phyloP scores from a whole-genome alignment of 2,888 invertebrate species.

The Drosophila nigritarsus region DNA sequence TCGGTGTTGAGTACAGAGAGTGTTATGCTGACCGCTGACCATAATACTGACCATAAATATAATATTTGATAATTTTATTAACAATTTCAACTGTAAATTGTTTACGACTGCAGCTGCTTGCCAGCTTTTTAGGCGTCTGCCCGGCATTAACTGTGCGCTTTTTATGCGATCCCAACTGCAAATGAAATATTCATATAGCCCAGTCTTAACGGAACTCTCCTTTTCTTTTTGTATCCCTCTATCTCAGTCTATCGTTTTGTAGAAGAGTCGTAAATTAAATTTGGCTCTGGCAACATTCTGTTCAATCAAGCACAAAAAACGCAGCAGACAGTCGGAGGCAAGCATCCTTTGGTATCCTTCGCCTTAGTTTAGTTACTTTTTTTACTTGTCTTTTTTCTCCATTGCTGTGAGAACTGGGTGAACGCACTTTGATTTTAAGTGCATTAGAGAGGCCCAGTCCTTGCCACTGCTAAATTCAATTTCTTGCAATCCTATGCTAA shows the following conservation, averaged over 20 bases:
- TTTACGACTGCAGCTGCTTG: constrained; percentile 69
- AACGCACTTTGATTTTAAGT: constrained; percentile 84
- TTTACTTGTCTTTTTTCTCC: constrained; percentile 20
- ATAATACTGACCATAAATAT: constrained; percentile 75
- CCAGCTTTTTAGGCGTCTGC: constrained; percentile 71
- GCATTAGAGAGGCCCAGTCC: constrained; percentile 82
- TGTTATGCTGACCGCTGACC: constrained; percentile 46
- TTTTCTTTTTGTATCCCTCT: constrained; percentile 24
- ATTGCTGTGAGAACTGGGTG: constrained; percentile 60
- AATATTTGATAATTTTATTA: constrained; percentile 82
- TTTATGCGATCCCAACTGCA: constrained; percentile 55
- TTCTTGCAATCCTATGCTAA: constrained; percentile 81
- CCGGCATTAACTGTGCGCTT: constrained; percentile 50
- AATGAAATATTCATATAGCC: constrained; percentile 74
- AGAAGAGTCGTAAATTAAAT: constrained; percentile 76
- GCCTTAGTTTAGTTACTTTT: constrained; percentile 37
- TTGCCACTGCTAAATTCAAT: constrained; percentile 70
- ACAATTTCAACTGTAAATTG: constrained; percentile 79
- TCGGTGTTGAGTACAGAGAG: background rate
- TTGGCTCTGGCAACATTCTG: constrained; percentile 78
- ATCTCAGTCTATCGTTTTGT: constrained; percentile 14
- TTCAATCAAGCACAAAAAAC: constrained; percentile 81
- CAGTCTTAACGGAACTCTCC: constrained; percentile 17
- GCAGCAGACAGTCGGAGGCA: constrained; percentile 41
- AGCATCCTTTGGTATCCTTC: constrained; percentile 52